These are phyloP conservation scores for Mormyrus lacerda DNA, from an alignment of 2,113 vertebrate genomes.

Conservation along the genomic window DNA sequence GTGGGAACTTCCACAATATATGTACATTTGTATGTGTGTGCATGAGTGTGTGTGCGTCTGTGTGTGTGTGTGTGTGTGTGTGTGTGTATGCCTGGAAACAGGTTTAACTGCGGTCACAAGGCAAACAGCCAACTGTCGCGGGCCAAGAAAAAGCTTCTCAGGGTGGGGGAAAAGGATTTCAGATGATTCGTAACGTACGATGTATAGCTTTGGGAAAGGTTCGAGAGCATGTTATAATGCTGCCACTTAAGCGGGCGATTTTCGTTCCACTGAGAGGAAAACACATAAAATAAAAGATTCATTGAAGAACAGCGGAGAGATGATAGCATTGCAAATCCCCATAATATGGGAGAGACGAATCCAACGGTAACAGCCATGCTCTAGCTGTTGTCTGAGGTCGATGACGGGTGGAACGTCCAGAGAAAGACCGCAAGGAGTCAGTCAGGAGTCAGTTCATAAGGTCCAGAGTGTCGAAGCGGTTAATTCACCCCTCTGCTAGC, in stretches of 20 bases:
- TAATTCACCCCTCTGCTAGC: constrained; percentile 11
- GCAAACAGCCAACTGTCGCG: neutral
- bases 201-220: neutral
- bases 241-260: constrained; percentile 10
- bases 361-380: neutral
- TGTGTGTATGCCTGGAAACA: neutral
- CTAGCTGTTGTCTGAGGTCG: constrained; percentile 2
- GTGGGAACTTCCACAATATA: neutral
- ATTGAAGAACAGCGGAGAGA: constrained; percentile 9
- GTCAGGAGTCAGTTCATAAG: neutral
- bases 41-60: neutral
- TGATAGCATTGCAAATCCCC: constrained; percentile 23
- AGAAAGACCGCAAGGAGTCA: neutral
- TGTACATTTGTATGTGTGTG: neutral
- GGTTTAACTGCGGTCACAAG: neutral
- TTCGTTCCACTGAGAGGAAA: constrained; percentile 10
- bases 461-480: neutral
- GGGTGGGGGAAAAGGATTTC: neutral
- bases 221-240: constrained; percentile 9
- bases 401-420: neutral
- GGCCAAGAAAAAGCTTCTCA: neutral
- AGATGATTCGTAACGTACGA: neutral
- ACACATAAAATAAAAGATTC: constrained; percentile 20
- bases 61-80: neutral
- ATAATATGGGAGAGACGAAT: constrained; percentile 7